Evolutionary conservation across 2,113 vertebrate genomes (phyloP).

Genomic region (Melanostigma gelatinosum): DNA sequence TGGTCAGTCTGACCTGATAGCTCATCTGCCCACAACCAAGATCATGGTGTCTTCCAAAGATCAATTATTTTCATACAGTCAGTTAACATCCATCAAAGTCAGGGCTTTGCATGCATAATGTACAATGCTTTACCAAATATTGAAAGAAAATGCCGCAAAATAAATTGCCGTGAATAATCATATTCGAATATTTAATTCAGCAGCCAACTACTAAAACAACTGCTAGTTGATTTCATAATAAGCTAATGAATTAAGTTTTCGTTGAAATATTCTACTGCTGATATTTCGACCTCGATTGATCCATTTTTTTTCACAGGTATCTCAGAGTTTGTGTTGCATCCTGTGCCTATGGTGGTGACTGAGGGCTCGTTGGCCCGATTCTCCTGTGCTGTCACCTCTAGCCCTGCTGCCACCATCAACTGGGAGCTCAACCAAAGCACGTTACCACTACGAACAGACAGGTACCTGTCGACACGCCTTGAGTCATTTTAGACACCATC

Average conservation of each 20-base stretch:
- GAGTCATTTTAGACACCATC: constrained; percentile 1
- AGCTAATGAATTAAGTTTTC: not conserved
- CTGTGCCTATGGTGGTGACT: constrained; percentile 83
- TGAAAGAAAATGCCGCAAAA: constrained; percentile 12
- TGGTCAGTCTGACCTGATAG: constrained; percentile 56
- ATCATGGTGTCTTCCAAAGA: constrained; percentile 46
- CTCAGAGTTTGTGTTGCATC: constrained; percentile 90
- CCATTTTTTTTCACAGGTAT: constrained; percentile 80
- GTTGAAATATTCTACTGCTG: not conserved
- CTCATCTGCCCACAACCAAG: constrained; percentile 69
- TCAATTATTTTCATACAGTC: constrained; percentile 62
- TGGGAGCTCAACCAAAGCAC: constrained; percentile 94
- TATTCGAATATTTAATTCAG: not conserved
- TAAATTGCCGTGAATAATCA: not conserved
- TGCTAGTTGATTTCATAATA: not conserved
- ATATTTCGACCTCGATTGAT: not conserved
- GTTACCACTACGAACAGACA: constrained; percentile 86
- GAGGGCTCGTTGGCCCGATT: constrained; percentile 92
- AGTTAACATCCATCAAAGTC: constrained; percentile 64
- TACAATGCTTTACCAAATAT: constrained; percentile 24
- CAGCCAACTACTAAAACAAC: not conserved
- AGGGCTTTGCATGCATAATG: constrained; percentile 47
- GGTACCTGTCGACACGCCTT: constrained; percentile 76
- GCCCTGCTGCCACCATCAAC: constrained; percentile 88
- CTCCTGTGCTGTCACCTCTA: constrained; percentile 88